phyloP scores from a whole-genome alignment of 2,888 invertebrate species.

The Drosophila macrothrix region DNA sequence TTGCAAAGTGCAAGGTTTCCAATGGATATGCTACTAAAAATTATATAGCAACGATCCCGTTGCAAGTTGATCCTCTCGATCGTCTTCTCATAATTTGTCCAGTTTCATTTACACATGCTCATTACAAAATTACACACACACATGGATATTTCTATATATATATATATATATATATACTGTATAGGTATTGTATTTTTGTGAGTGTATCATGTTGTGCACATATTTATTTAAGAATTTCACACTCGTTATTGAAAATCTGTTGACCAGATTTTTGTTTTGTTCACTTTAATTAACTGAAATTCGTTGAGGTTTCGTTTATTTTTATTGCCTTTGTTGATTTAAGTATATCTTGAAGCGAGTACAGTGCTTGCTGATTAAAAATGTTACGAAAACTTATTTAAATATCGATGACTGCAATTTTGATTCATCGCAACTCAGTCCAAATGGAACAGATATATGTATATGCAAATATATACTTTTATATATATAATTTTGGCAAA shows the following conservation, averaged over 20 bases:
- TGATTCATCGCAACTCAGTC: neutral
- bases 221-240: constrained; percentile 77
- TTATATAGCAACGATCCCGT: constrained; percentile 46
- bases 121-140: constrained; percentile 30
- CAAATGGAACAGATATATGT: neutral
- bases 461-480: neutral
- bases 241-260: constrained; percentile 76
- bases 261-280: constrained; percentile 69
- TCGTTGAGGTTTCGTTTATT: constrained; percentile 40
- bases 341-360: constrained; percentile 34
- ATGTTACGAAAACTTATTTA: constrained; percentile 15
- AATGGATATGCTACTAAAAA: constrained; percentile 58
- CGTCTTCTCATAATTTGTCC: constrained; percentile 62
- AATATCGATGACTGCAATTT: constrained; percentile 12
- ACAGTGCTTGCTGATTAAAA: constrained; percentile 48
- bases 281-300: constrained; percentile 64
- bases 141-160: neutral
- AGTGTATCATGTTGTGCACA: constrained; percentile 46
- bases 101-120: constrained; percentile 61
- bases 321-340: constrained; percentile 51
- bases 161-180: constrained; percentile 1
- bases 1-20: constrained; percentile 49
- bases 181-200: neutral
- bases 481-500: neutral
- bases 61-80: constrained; percentile 31